A percentile compares a stretch with the other conserved stretches of the same genome.
Evolutionary conservation across 2,797 vertebrate genomes (phyloP).

Genomic region (Lepidocolaptes lacrymiger): DNA sequence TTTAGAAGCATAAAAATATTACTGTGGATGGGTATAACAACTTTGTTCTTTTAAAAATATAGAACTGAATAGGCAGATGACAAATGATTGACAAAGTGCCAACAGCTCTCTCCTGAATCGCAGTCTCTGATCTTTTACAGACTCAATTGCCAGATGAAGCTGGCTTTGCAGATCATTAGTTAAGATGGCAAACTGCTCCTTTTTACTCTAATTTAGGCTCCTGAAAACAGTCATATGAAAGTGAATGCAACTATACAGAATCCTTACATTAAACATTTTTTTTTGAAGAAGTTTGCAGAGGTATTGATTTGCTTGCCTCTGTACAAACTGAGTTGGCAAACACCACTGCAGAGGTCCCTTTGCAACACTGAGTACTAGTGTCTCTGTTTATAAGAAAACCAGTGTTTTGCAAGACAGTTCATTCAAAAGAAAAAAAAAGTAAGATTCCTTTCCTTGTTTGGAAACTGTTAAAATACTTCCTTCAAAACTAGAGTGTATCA

Average conservation of each 20-base stretch:
- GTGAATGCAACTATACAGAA: neutral
- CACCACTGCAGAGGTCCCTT: fast-evolving
- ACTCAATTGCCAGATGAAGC: neutral
- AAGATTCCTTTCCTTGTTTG: neutral
- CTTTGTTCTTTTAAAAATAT: neutral
- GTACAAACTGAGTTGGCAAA: neutral
- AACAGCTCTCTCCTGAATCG: neutral
- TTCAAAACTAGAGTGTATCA: neutral
- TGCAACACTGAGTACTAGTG: neutral
- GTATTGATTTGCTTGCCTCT: neutral
- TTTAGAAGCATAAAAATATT: neutral
- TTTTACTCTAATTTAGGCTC: neutral
- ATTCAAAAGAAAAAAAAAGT: neutral
- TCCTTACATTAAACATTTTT: neutral
- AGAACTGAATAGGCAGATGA: neutral
- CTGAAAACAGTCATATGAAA: neutral
- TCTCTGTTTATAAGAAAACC: neutral
- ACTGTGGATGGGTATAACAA: neutral
- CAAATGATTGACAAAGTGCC: neutral
- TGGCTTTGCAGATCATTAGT: neutral
- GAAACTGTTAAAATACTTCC: neutral
- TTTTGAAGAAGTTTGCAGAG: neutral
- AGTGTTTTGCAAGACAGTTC: neutral
- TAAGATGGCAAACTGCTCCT: neutral
- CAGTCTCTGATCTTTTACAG: neutral